Conservation (phyloP, 2,888 invertebrate genomes). For the Chromoteleia sp. region DNA sequence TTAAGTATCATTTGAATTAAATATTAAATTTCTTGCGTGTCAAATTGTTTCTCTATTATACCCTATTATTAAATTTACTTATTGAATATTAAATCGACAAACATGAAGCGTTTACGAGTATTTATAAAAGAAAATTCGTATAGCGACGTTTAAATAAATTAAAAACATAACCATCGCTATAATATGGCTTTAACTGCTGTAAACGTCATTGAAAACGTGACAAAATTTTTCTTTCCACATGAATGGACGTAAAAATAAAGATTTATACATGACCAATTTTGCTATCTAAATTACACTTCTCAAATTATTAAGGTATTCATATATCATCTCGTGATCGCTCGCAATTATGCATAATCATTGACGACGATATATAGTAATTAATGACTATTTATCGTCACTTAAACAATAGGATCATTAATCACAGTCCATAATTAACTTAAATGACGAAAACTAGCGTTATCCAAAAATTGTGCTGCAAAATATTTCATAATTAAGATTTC, state of each 20-base stretch:
- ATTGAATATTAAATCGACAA: no score
- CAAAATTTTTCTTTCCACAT: neutral
- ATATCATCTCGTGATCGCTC: conserved; percentile 44
- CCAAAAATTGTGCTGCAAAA: conserved; percentile 24
- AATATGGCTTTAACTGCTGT: no score
- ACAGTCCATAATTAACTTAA: conserved; percentile 15
- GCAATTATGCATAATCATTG: conserved; percentile 58
- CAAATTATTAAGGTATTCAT: conserved; percentile 42
- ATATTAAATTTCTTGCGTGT: no score
- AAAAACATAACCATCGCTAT: no score
- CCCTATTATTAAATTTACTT: no score
- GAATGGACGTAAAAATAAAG: conserved; percentile 11
- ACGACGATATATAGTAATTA: conserved; percentile 51
- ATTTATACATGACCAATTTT: conserved; percentile 26
- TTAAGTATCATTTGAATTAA: no score
- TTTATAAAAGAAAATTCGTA: no score
- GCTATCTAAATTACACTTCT: conserved; percentile 48
- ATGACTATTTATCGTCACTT: conserved; percentile 51
- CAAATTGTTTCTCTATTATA: no score
- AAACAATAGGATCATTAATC: conserved; percentile 58
- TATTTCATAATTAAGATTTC: conserved; percentile 15
- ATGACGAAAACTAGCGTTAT: neutral
- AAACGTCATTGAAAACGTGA: neutral
- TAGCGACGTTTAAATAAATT: no score
- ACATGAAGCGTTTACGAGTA: no score